These are phyloP conservation scores for Urocitellus parryii DNA, from an alignment of 2,113 vertebrate species.

Conservation along the genomic window DNA sequence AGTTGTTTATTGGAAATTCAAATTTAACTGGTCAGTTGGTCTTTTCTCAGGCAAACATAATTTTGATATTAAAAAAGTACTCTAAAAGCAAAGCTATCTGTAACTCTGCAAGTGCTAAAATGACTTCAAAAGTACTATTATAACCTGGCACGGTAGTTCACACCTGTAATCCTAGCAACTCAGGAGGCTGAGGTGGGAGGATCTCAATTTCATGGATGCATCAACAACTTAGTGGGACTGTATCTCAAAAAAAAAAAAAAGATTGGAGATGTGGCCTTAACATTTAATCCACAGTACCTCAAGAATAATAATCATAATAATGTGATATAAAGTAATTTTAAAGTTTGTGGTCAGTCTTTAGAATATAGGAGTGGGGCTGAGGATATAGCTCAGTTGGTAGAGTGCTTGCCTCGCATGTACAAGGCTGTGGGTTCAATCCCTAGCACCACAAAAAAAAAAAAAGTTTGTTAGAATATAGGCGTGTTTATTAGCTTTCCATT, in stretches of 20 bases:
- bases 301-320: neutral
- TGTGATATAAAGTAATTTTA: neutral
- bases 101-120: neutral
- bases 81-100: neutral
- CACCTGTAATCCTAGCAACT: too few species aligned
- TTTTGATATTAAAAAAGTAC: neutral
- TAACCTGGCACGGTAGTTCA: too few species aligned
- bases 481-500: neutral
- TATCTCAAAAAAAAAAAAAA: too few species aligned
- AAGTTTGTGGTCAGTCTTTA: neutral
- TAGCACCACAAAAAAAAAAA: too few species aligned
- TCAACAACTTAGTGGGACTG: too few species aligned
- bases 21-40: neutral
- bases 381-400: too few species aligned
- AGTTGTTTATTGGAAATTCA: neutral
- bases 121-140: neutral
- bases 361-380: neutral
- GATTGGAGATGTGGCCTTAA: too few species aligned
- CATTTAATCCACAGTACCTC: too few species aligned
- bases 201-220: too few species aligned
- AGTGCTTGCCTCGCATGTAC: too few species aligned
- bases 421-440: too few species aligned
- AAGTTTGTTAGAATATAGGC: neutral
- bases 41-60: neutral
- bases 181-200: too few species aligned